Conservation (phyloP, 2,113 vertebrate species). For the Papio anubis region DNA sequence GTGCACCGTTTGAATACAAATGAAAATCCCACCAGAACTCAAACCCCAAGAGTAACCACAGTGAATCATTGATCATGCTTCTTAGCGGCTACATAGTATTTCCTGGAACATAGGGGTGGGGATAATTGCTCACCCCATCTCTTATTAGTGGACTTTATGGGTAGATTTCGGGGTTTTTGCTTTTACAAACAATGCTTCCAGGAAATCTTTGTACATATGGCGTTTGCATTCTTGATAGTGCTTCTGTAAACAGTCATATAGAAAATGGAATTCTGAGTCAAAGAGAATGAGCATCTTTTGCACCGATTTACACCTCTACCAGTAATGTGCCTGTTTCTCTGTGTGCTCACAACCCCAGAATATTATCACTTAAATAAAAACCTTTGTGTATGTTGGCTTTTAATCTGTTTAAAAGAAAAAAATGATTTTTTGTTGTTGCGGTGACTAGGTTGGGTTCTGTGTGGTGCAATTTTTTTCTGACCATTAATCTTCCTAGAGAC, state of each 20-base stretch:
- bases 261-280: background rate
- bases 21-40: background rate
- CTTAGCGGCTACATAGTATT: background rate
- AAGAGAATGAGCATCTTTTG: background rate
- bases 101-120: background rate
- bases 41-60: background rate
- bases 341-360: too few relatives aligned
- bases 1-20: background rate
- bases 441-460: background rate
- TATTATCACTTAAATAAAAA: background rate
- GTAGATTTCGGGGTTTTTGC: background rate
- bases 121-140: background rate
- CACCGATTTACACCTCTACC: background rate
- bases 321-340: background rate
- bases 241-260: background rate
- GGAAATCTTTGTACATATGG: background rate
- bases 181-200: background rate
- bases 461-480: background rate
- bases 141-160: background rate
- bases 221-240: background rate
- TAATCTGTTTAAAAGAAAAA: background rate
- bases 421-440: background rate
- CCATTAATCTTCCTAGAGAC: background rate
- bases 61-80: background rate
- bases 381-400: background rate